A percentile compares a stretch with the other conserved stretches of the same genome.
Conservation (phyloP, 2,797 vertebrate species). For the Syndactyla subalaris region DNA sequence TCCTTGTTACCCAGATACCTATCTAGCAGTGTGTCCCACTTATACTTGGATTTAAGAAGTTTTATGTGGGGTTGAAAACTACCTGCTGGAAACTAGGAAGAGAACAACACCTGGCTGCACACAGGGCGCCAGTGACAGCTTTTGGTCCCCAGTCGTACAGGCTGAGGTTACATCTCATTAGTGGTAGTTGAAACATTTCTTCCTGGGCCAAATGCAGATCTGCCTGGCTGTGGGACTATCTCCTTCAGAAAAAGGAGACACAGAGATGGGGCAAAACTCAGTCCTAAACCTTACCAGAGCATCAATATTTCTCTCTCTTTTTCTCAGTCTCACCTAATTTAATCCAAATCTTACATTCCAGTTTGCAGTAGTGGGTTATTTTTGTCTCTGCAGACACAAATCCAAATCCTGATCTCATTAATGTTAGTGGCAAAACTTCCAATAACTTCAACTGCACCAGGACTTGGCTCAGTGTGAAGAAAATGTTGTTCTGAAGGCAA, state of each 20-base stretch:
- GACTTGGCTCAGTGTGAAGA: slow-evolving; percentile 47
- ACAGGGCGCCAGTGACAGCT: background rate
- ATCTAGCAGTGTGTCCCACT: background rate
- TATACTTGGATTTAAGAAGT: background rate
- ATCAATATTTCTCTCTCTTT: background rate
- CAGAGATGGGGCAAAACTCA: background rate
- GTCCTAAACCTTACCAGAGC: background rate
- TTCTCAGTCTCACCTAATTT: slow-evolving; percentile 7
- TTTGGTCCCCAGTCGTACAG: background rate
- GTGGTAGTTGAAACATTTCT: background rate
- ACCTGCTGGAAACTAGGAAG: background rate
- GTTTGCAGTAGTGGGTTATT: background rate
- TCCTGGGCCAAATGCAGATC: background rate
- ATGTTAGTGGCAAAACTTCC: slow-evolving; percentile 38
- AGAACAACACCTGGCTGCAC: background rate
- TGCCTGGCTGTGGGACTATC: background rate
- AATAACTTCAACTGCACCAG: slow-evolving; percentile 41
- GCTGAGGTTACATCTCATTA: background rate
- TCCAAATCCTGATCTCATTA: slow-evolving; percentile 54
- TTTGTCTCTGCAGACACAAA: slow-evolving; percentile 41
- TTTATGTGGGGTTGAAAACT: background rate
- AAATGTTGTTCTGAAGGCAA: slow-evolving; percentile 57
- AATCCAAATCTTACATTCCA: slow-evolving; percentile 25
- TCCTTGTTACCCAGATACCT: background rate
- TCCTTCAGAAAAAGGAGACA: background rate